These are phyloP conservation scores for Charina bottae DNA, from an alignment of 2,113 vertebrate genomes.

Conservation along the genomic window DNA sequence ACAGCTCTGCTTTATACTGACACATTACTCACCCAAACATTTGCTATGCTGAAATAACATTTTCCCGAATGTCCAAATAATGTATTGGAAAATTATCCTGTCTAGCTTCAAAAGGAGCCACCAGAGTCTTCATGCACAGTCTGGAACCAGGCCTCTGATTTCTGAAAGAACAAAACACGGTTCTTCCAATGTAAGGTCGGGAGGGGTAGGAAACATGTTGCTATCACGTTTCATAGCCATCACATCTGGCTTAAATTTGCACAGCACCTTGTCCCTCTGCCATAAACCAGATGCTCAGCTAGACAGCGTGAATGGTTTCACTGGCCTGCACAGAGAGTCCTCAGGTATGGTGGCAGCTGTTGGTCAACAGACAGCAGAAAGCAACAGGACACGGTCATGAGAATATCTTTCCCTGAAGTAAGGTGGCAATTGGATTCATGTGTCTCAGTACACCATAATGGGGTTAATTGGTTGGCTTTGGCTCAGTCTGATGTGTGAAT, in stretches of 20 bases:
- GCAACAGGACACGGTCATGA: not conserved
- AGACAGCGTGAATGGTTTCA: not conserved
- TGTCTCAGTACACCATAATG: not conserved
- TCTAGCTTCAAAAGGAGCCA: slow-evolving; percentile 42
- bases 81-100: slow-evolving; percentile 23
- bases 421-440: not conserved
- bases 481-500: not conserved
- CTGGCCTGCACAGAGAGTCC: slow-evolving; percentile 2
- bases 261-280: slow-evolving; percentile 32
- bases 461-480: not conserved
- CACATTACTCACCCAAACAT: not conserved
- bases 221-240: slow-evolving; percentile 30
- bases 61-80: not conserved
- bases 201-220: slow-evolving; percentile 36
- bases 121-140: slow-evolving; percentile 45
- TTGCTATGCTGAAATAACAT: slow-evolving; percentile 3
- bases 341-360: not conserved
- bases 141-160: slow-evolving; percentile 5
- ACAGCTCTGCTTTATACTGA: slow-evolving; percentile 19
- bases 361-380: not conserved
- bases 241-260: slow-evolving; percentile 56
- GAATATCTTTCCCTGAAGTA: not conserved
- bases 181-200: slow-evolving; percentile 1
- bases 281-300: slow-evolving; percentile 42
- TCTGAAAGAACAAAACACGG: slow-evolving; percentile 35